Evolutionary conservation across 2,888 invertebrate genomes (phyloP).

Genomic region (Oxyteleia sp.): DNA sequence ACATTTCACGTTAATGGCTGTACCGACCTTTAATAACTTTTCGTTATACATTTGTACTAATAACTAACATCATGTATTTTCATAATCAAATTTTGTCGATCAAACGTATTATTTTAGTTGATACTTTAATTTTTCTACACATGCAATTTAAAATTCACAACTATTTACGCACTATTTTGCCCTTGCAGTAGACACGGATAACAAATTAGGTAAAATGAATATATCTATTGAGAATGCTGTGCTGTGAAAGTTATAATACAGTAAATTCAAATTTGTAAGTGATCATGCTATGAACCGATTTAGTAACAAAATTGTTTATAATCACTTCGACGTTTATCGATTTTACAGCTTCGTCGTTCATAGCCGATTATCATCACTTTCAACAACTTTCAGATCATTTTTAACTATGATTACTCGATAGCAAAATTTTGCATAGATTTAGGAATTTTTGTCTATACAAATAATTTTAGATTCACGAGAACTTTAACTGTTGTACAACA

Average conservation of each 20-base stretch:
- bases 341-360: constrained; percentile 61
- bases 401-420: constrained; percentile 8
- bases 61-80: not conserved
- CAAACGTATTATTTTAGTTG: not conserved
- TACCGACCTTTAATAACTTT: not conserved
- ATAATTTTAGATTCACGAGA: too few relatives aligned
- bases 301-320: constrained; percentile 20
- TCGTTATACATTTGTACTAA: not conserved
- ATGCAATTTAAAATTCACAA: constrained; percentile 10
- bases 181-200: constrained; percentile 86
- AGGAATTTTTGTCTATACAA: too few relatives aligned
- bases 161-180: constrained; percentile 76
- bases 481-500: too few relatives aligned
- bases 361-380: constrained; percentile 37
- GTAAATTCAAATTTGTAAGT: constrained; percentile 85
- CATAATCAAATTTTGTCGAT: too few relatives aligned
- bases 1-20: not conserved
- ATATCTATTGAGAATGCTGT: constrained; percentile 85
- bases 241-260: constrained; percentile 83
- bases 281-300: constrained; percentile 83
- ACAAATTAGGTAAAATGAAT: constrained; percentile 86
- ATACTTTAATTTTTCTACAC: constrained; percentile 2
- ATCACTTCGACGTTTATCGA: constrained; percentile 26
- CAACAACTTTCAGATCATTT: constrained; percentile 35
- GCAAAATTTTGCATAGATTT: constrained; percentile 20